Evolutionary conservation across 2,888 invertebrate species (phyloP).

Genomic region (Agonopterix heracliana): DNA sequence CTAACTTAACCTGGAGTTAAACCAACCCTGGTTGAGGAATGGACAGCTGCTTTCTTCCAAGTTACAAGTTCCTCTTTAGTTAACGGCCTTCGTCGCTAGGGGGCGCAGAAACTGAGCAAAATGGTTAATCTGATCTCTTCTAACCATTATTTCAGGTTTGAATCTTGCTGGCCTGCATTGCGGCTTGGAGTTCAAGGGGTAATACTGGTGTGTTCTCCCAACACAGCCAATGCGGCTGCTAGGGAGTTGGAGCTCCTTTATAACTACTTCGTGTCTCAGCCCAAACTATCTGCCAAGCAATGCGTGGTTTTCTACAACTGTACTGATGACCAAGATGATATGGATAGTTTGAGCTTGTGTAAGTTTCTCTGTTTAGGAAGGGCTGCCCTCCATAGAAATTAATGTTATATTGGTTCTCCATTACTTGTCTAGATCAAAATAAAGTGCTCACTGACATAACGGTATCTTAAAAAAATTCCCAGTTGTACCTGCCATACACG

Average conservation of each 20-base stretch:
- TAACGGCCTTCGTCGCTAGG: no score
- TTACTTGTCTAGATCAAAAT: no score
- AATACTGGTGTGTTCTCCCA: slow-evolving; percentile 79
- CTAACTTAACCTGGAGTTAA: no score
- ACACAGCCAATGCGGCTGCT: slow-evolving; percentile 62
- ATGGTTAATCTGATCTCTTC: no score
- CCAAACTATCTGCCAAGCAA: slow-evolving; percentile 78
- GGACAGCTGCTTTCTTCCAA: no score
- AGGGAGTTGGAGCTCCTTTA: slow-evolving; percentile 79
- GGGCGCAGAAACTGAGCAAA: no score
- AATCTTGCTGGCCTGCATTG: slow-evolving; percentile 86
- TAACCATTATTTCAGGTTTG: slow-evolving; percentile 71
- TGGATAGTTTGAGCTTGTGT: slow-evolving; percentile 70
- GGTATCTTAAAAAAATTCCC: no score
- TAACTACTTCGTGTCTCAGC: slow-evolving; percentile 82
- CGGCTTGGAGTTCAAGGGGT: slow-evolving; percentile 81
- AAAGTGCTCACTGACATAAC: no score
- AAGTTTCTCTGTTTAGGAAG: slow-evolving; percentile 27
- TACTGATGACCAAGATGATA: slow-evolving; percentile 60
- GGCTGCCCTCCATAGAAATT: no score
- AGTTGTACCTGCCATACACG: no score
- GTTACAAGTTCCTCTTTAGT: no score
- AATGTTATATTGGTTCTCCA: neutral
- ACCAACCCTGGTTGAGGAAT: no score
- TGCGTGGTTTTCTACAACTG: slow-evolving; percentile 79